Evolutionary conservation across 2,113 vertebrate species (phyloP).

Genomic region (Plecotus auritus): DNA sequence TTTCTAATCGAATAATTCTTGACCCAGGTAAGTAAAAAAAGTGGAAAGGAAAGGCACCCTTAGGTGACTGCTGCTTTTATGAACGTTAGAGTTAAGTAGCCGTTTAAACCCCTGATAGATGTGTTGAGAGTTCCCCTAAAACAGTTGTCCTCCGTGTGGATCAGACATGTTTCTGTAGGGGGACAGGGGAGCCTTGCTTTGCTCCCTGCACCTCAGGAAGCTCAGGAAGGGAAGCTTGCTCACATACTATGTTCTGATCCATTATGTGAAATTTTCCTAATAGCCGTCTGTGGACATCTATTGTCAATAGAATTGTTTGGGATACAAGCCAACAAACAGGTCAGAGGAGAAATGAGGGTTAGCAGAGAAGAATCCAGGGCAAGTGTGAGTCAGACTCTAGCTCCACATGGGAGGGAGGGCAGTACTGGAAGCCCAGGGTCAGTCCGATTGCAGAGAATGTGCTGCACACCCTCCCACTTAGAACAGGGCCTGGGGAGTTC

Average conservation of each 20-base stretch:
- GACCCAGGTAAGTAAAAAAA: neutral
- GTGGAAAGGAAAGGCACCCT: neutral
- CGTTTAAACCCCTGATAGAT: neutral
- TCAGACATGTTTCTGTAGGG: neutral
- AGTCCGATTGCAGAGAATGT: neutral
- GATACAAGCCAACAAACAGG: neutral
- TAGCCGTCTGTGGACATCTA: neutral
- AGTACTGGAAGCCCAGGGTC: neutral
- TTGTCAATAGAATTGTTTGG: neutral
- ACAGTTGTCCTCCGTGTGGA: neutral
- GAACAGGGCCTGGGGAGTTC: accelerated
- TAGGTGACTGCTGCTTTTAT: neutral
- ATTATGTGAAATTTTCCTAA: neutral
- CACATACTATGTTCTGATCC: neutral
- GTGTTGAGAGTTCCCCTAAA: neutral
- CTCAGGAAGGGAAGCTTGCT: neutral
- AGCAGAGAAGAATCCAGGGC: neutral
- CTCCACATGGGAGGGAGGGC: neutral
- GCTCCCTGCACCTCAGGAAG: neutral
- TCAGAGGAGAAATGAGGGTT: neutral
- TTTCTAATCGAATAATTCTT: neutral
- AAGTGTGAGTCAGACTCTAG: neutral
- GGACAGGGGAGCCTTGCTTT: neutral
- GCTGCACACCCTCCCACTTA: neutral
- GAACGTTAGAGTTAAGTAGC: neutral